Evolutionary conservation across 2,888 invertebrate species (phyloP), one percentile per base, ranked within the genome.

Genomic region (Hemithea aestivaria): DNA sequence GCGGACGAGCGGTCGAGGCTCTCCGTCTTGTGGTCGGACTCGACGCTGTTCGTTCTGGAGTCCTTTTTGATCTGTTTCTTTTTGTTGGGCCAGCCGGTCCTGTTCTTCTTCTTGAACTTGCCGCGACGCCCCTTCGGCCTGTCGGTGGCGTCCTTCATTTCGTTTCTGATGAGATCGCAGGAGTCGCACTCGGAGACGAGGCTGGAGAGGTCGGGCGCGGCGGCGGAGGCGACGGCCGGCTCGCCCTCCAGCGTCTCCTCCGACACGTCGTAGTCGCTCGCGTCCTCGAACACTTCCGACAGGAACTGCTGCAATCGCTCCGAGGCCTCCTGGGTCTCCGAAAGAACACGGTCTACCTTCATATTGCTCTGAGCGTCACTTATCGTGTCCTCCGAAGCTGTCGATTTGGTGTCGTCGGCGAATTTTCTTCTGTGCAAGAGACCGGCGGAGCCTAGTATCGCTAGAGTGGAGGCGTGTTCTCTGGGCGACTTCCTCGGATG

Each of bases 391-490:
- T 87, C 84, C 0, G 87, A 85, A 0, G 87, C 83, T 8, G 87
- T 79, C 1, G 85, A 84, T 56, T 87, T 82, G 9, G 70, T 64
- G 56, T 82, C 88, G 39, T 81, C 88, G 1, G 58, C 52, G 43
- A 79, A 65, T 53, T 82, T 88, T 37, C 90, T 73, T 31, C 89
- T 81, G 21, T 91, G 88, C 6, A 91, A 77, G 10, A 92, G 72
- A 35, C 91, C 91, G 24, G 80, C 81, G 0, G 84, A 80, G 6
- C 92, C 92, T 2, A 96, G 90, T 39, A 96, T 94, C 0, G 96
- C 96, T 41, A 95, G 74, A 0, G 96, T 96, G 0, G 95, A 95
- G 0, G 96, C 96, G 66, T 96, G 96, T 67, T 96, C 96, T 10
- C 96, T 85, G 0, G 96, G 96, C 0, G 95, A 95, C 65, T 96